A percentile compares a stretch with the other conserved stretches of the same genome.
Evolutionary conservation across 1,140 invertebrate genomes (phyloP).

Genomic region (Platorchestia sp.): DNA sequence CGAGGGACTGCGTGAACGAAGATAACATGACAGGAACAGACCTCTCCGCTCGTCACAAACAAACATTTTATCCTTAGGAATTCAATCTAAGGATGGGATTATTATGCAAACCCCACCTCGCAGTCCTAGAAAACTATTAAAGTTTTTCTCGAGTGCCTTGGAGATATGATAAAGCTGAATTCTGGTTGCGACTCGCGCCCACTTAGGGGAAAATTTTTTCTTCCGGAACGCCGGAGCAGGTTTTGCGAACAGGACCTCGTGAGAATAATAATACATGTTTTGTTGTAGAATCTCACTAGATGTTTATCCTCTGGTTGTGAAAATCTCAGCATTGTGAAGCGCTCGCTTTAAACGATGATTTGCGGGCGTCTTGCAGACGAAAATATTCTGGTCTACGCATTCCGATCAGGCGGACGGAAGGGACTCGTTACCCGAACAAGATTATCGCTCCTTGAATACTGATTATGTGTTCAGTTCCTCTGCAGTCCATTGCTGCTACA

Average conservation of each 20-base stretch:
- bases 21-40: conserved; percentile 41
- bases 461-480: background rate
- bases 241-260: conserved; percentile 29
- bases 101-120: conserved; percentile 41
- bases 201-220: conserved; percentile 41
- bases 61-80: conserved; percentile 28
- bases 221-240: conserved; percentile 38
- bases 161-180: conserved; percentile 39
- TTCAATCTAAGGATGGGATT: conserved; percentile 51
- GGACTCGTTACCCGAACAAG: conserved; percentile 40
- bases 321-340: conserved; percentile 33
- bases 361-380: conserved; percentile 16
- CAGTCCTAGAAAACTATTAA: conserved; percentile 45
- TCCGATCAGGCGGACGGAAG: background rate
- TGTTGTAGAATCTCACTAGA: conserved; percentile 14
- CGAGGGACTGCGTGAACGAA: background rate
- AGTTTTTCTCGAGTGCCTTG: conserved; percentile 23
- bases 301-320: background rate
- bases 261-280: conserved; percentile 50
- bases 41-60: conserved; percentile 46
- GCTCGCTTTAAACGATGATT: conserved; percentile 27
- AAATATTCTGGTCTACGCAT: conserved; percentile 22
- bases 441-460: conserved; percentile 24
- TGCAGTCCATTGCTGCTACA: background rate
- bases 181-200: conserved; percentile 21